Percentiles rank a stretch among this genome's conserved stretches.
Conservation (phyloP, 2,888 invertebrate species). For the Ophioninae sp. region DNA sequence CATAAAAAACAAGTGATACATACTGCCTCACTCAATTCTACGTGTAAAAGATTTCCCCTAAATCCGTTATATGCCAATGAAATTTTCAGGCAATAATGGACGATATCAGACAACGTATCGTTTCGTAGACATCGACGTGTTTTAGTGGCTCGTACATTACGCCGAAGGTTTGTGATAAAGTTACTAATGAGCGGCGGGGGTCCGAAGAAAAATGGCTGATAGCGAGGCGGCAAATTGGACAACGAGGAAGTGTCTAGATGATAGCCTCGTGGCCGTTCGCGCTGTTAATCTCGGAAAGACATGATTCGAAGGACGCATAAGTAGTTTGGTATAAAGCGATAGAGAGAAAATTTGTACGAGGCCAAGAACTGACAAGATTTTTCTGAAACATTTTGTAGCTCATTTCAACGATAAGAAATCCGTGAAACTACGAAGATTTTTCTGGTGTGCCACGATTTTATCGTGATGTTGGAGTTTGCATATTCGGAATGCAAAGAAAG, state of each 20-base stretch:
- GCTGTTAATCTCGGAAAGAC: constrained; percentile 14
- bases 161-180: constrained; percentile 26
- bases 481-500: too few species aligned
- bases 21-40: too few species aligned
- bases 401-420: constrained; percentile 42
- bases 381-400: constrained; percentile 18
- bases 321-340: constrained; percentile 16
- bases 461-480: not conserved
- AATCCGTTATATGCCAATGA: not conserved
- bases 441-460: not conserved
- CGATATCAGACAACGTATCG: not conserved
- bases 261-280: constrained; percentile 7
- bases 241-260: constrained; percentile 12
- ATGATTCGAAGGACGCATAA: constrained; percentile 9
- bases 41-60: not conserved
- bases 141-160: constrained; percentile 19
- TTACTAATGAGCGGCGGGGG: constrained; percentile 31
- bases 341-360: constrained; percentile 39
- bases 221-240: constrained; percentile 5
- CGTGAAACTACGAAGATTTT: constrained; percentile 45
- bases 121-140: constrained; percentile 16
- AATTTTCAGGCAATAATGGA: not conserved
- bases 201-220: constrained; percentile 13
- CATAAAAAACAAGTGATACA: too few species aligned
- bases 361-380: not conserved